A percentile compares a stretch with the other conserved stretches of the same genome.
phyloP scores from a whole-genome alignment of 2,113 vertebrate genomes.

The Carettochelys insculpta region DNA sequence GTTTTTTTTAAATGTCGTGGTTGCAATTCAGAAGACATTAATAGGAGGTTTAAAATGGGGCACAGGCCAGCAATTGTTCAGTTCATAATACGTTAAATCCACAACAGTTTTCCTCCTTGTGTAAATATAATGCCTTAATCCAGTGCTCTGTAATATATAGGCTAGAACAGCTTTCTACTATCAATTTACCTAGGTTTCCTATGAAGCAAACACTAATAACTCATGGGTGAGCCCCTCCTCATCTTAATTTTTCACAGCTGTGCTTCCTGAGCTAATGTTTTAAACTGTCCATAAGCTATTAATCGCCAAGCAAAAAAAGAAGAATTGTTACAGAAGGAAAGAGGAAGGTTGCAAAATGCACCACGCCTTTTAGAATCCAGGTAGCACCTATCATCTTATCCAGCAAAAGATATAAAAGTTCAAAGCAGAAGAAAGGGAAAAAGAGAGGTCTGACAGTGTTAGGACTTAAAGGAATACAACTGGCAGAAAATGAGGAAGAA shows the following conservation, averaged over 20 bases:
- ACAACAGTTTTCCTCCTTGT: not conserved
- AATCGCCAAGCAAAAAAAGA: conserved; percentile 1
- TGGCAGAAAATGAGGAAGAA: conserved; percentile 37
- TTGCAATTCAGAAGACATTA: not conserved
- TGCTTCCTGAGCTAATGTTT: not conserved
- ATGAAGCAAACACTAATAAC: not conserved
- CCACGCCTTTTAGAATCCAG: not conserved
- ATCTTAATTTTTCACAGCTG: not conserved
- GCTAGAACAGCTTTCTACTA: not conserved
- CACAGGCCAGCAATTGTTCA: not conserved
- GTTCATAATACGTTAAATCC: not conserved
- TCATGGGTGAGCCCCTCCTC: not conserved
- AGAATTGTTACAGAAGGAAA: not conserved
- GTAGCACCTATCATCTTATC: not conserved
- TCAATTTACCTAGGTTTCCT: conserved; percentile 8
- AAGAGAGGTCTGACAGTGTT: not conserved
- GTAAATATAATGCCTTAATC: not conserved
- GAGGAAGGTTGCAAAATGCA: not conserved
- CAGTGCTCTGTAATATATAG: not conserved
- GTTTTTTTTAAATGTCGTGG: not conserved
- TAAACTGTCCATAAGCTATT: not conserved
- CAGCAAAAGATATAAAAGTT: not conserved
- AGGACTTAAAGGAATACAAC: not conserved
- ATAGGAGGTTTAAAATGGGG: not conserved
- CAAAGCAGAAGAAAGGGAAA: not conserved